These are phyloP conservation scores for Astatoreochromis straeleni DNA, from an alignment of 2,113 vertebrate species.

Conservation along the genomic window DNA sequence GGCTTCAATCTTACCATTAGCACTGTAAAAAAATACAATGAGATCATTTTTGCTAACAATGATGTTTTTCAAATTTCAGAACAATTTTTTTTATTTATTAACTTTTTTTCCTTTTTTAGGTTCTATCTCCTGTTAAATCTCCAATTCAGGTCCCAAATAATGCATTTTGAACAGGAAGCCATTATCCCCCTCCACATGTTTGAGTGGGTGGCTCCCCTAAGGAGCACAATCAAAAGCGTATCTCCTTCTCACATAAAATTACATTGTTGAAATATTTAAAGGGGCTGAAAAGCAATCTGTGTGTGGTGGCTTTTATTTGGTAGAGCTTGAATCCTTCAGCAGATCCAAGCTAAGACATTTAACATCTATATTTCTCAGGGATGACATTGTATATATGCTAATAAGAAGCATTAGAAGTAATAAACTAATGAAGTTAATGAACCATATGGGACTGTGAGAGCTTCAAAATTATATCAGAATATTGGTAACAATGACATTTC, in stretches of 20 bases:
- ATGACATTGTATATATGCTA: background rate
- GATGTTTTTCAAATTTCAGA: background rate
- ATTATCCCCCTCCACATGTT: background rate
- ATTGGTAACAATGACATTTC: background rate
- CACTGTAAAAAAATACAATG: background rate
- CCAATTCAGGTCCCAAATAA: background rate
- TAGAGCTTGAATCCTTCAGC: background rate
- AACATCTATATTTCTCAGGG: background rate
- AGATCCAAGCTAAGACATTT: background rate
- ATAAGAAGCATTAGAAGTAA: background rate
- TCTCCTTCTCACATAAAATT: background rate
- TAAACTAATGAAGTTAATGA: background rate
- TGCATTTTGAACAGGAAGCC: background rate
- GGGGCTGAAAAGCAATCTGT: background rate
- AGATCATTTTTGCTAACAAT: background rate
- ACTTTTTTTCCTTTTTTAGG: background rate
- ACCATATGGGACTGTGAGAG: background rate
- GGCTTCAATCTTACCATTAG: background rate
- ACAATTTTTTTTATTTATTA: background rate
- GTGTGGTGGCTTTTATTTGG: background rate
- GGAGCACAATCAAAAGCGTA: background rate
- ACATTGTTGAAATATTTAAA: conserved; percentile 38
- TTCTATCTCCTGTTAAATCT: background rate
- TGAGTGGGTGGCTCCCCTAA: background rate
- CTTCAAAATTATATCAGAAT: background rate